Conservation (phyloP, 2,888 invertebrate species). For the Geophilus truncorum region DNA sequence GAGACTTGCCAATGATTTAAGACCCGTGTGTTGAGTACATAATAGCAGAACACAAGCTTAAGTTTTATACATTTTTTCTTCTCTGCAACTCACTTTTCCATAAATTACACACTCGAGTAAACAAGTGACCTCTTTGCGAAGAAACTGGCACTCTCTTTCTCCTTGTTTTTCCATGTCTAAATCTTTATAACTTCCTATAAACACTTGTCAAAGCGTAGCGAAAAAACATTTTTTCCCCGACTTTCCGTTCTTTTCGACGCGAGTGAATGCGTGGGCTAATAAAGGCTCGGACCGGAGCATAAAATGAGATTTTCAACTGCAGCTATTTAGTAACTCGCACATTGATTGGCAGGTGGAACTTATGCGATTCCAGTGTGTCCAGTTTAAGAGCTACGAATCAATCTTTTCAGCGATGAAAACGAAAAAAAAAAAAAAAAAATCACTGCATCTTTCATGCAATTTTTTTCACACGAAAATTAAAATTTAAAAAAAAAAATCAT, state of each 20-base stretch:
- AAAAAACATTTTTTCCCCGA: background rate
- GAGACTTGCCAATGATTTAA: slow-evolving; percentile 37
- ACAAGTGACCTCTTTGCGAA: background rate
- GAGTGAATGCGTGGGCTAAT: background rate
- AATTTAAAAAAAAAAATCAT: background rate
- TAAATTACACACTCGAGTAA: background rate
- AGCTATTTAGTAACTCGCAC: background rate
- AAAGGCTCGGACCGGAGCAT: background rate
- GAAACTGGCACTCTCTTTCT: background rate
- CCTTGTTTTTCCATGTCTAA: background rate
- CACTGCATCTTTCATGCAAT: background rate
- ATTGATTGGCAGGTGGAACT: slow-evolving; percentile 28
- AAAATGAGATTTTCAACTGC: background rate
- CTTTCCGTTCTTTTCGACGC: background rate
- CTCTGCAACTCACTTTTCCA: background rate
- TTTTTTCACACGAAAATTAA: background rate
- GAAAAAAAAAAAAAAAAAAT: background rate
- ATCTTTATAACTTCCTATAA: background rate
- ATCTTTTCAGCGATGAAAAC: background rate
- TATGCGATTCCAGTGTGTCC: background rate
- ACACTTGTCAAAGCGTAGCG: background rate
- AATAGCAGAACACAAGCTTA: slow-evolving; percentile 1
- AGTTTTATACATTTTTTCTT: slow-evolving; percentile 20
- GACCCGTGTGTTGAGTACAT: slow-evolving; percentile 29
- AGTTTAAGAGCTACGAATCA: background rate